Percentiles rank a stretch among this genome's conserved stretches.
These are phyloP conservation scores for Dascyllus trimaculatus DNA, from an alignment of 2,113 vertebrate genomes.

Conservation along the genomic window DNA sequence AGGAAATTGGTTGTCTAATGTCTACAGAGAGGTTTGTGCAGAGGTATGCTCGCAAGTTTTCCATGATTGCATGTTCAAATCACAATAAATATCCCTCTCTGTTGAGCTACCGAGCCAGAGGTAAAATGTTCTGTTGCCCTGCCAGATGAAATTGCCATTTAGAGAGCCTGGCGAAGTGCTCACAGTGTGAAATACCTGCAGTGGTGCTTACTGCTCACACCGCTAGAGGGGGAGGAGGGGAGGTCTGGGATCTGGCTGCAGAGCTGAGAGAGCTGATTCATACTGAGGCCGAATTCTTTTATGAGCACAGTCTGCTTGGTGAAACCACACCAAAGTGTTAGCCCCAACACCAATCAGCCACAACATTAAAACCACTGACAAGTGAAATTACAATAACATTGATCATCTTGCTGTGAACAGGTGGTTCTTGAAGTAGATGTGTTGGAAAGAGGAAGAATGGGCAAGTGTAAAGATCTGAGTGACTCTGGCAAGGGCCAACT, in stretches of 20 bases:
- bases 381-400: no score
- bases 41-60: conserved; percentile 78
- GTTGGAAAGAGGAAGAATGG: no score
- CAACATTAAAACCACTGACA: no score
- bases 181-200: conserved; percentile 47
- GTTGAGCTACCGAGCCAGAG: conserved; percentile 49
- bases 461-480: no score
- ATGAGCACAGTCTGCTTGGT: not conserved
- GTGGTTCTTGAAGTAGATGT: no score
- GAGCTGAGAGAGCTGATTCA: conserved; percentile 21
- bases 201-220: conserved; percentile 7
- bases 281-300: conserved; percentile 15
- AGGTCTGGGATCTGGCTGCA: conserved; percentile 13
- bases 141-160: conserved; percentile 67
- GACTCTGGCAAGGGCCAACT: no score
- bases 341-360: conserved; percentile 22
- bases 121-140: conserved; percentile 62
- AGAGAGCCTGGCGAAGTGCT: conserved; percentile 42
- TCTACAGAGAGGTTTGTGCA: conserved; percentile 75
- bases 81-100: conserved; percentile 72
- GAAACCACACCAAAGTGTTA: conserved; percentile 22
- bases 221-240: conserved; percentile 15
- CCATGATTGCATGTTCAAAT: conserved; percentile 81
- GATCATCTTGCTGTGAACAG: no score
- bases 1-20: conserved; percentile 74